Evolutionary conservation across 2,888 invertebrate genomes (phyloP), one percentile per base, ranked within the genome.

Genomic region (Epistrophe eligans): DNA sequence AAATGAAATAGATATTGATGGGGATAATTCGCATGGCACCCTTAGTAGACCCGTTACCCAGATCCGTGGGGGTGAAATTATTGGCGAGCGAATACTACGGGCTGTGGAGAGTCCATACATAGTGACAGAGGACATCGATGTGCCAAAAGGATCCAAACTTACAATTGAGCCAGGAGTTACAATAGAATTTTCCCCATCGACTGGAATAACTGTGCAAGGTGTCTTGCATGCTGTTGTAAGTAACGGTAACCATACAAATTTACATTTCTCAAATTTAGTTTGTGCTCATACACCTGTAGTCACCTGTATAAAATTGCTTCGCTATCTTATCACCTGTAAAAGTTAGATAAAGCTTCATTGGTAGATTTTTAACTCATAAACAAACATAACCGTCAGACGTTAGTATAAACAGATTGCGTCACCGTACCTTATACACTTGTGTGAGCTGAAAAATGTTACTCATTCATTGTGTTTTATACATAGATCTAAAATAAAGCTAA

Each of bases 191-290:
- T 96, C 97, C 7, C 97, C 99, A 4, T 98, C 98, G 94, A 95
- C 97, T 90, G 99, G 99, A 88, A 96, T 99, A 91, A 98, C 98
- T 38, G 97, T 99, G 60, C 95, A 97, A 90, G 99, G 99, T 89
- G 95, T 96, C 89, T 94, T 99, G 40, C 95, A 95, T 81, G 99
- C 99, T 76, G 95, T 97, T 95, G 99, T 99, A 94, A 96, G 96
- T 94, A 88, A 24, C 24, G 24, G 24, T 3, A 24, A 48, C 74
- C 35, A 67, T 32, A 45, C 17, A 48, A 67, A 58, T 11, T 13
- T 19, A 52, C 2, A 13, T 45, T 64, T 67, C 28, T 28, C 55
- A 55, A 32, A 28, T 28, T 32, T 35, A 17, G n/a, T 67, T 48
- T 50, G 70, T 11, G n/a, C 52, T 40, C 10, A 73, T 87, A 66